These are phyloP conservation scores for Muscicapa striata DNA, from an alignment of 2,797 vertebrate species.

Conservation along the genomic window DNA sequence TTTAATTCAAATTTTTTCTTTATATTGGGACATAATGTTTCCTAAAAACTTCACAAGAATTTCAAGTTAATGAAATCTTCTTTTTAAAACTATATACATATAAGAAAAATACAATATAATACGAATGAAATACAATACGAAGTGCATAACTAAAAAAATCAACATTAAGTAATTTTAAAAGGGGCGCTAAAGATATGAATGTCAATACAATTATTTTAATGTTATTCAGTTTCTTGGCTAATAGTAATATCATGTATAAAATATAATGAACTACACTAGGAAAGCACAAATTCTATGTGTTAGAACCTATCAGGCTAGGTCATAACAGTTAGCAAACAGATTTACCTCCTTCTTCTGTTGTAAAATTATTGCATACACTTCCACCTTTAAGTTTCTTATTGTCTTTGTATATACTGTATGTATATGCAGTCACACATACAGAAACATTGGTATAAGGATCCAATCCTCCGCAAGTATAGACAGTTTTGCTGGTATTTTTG, in stretches of 20 bases:
- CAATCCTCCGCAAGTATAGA: fast-evolving
- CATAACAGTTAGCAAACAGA: not conserved
- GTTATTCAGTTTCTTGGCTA: not conserved
- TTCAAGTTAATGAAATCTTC: not conserved
- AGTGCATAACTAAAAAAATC: not conserved
- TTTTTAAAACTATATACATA: not conserved
- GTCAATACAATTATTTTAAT: not conserved
- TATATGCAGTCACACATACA: not conserved
- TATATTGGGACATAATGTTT: not conserved
- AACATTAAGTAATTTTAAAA: not conserved
- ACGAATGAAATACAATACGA: not conserved
- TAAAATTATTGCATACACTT: fast-evolving
- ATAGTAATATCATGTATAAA: not conserved
- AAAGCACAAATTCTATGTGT: not conserved
- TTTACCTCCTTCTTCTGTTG: not conserved
- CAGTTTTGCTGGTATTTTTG: fast-evolving
- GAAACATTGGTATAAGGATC: fast-evolving
- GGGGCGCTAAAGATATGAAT: not conserved
- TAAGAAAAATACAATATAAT: not conserved
- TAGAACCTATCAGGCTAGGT: not conserved
- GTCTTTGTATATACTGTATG: fast-evolving
- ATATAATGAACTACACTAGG: not conserved
- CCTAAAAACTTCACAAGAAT: not conserved
- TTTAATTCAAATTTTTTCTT: not conserved
- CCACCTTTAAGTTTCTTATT: fast-evolving